Conservation (phyloP, 2,797 vertebrate genomes). For the Nyctibius grandis region DNA sequence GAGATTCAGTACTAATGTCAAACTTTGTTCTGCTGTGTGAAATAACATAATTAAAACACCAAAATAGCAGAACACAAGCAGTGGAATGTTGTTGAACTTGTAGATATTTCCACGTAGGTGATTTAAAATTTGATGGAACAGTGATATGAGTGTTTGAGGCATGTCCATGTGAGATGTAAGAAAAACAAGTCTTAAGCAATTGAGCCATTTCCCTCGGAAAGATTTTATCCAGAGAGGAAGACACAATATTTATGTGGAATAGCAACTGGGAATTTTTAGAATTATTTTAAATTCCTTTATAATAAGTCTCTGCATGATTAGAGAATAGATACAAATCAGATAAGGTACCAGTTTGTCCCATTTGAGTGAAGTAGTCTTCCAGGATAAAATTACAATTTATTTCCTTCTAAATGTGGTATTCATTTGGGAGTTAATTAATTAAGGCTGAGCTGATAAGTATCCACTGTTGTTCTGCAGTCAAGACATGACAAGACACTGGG, state of each 20-base stretch:
- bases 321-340: constrained; percentile 32
- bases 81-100: background rate
- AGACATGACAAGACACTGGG: background rate
- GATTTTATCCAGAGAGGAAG: background rate
- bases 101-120: background rate
- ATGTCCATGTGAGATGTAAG: background rate
- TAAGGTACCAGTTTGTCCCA: constrained; percentile 26
- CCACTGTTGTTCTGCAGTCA: constrained; percentile 36
- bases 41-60: background rate
- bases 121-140: background rate
- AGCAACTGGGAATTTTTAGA: constrained; percentile 11
- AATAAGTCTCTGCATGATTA: background rate
- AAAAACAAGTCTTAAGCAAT: background rate
- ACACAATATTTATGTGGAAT: background rate
- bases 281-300: background rate
- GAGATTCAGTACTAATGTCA: background rate
- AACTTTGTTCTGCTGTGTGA: background rate
- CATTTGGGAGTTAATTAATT: constrained; percentile 65
- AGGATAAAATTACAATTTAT: constrained; percentile 57
- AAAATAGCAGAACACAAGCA: background rate
- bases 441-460: constrained; percentile 55
- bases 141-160: background rate
- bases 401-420: constrained; percentile 43
- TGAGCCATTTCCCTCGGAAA: background rate
- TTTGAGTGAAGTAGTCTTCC: constrained; percentile 19